Evolutionary conservation across 2,888 invertebrate genomes (phyloP).

Genomic region (Tetragonula carbonaria): DNA sequence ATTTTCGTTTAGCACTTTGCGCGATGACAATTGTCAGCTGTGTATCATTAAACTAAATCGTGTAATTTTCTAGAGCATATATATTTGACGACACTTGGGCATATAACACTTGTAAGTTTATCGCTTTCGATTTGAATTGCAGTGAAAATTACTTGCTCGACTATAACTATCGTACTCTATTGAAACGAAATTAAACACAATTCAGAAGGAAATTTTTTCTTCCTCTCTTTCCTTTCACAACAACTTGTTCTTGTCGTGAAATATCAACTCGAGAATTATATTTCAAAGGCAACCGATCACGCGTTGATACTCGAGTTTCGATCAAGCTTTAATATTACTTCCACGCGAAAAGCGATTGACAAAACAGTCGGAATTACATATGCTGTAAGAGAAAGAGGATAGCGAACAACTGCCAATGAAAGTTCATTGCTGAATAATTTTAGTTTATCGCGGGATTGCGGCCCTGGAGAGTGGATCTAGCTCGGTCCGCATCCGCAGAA

Average conservation of each 20-base stretch:
- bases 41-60: no score
- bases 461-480: conserved; percentile 60
- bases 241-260: not conserved
- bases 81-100: no score
- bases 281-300: not conserved
- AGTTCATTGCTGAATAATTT: conserved; percentile 50
- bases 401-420: not conserved
- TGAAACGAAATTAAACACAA: not conserved
- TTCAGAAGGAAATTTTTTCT: not conserved
- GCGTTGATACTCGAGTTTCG: not conserved
- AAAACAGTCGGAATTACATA: not conserved
- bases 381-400: not conserved
- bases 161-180: not conserved
- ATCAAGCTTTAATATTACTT: not conserved
- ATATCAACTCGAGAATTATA: not conserved
- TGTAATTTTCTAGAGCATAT: no score
- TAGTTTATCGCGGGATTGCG: conserved; percentile 57
- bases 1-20: not conserved
- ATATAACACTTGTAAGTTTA: not conserved
- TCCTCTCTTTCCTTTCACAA: not conserved
- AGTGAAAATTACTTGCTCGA: not conserved
- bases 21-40: not conserved
- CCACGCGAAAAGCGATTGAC: not conserved
- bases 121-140: not conserved
- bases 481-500: conserved; percentile 69